Evolutionary conservation across 1,140 invertebrate genomes (phyloP).

Genomic region (Drosophila novamexicana): DNA sequence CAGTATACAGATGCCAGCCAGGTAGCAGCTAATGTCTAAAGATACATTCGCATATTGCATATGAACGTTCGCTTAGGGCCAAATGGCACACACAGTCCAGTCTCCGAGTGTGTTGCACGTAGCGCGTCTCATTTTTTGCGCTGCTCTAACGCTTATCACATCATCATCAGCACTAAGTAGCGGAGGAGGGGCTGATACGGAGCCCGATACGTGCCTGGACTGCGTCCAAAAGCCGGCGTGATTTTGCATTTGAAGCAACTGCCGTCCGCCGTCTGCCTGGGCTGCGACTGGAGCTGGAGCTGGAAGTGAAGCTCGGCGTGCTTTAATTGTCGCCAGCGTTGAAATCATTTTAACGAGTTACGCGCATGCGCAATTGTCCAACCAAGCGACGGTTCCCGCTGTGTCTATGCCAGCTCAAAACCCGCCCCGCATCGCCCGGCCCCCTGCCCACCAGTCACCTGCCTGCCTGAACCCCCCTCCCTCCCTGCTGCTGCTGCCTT

Average conservation of each 20-base stretch:
- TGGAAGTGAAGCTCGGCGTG: slow-evolving; percentile 25
- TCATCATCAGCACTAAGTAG: slow-evolving; percentile 7
- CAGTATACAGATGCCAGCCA: not conserved
- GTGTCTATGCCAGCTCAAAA: not conserved
- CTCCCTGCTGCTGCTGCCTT: slow-evolving; percentile 16
- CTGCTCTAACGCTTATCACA: slow-evolving; percentile 40
- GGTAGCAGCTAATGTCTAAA: slow-evolving; percentile 1
- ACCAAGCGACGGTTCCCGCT: slow-evolving; percentile 55
- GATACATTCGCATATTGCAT: slow-evolving; percentile 33
- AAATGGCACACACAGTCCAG: slow-evolving; percentile 48
- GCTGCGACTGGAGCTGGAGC: not conserved
- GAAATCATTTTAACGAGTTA: slow-evolving; percentile 72
- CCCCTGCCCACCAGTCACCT: not conserved
- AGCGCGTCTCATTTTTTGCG: slow-evolving; percentile 30
- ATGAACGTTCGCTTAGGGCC: slow-evolving; percentile 68
- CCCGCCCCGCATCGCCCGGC: not conserved
- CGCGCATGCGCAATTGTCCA: slow-evolving; percentile 80
- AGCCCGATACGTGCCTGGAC: slow-evolving; percentile 62
- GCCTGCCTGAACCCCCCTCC: not conserved
- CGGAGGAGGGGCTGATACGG: not conserved
- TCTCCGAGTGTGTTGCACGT: slow-evolving; percentile 20
- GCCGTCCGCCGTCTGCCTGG: not conserved
- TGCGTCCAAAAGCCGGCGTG: slow-evolving; percentile 37
- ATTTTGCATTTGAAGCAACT: slow-evolving; percentile 47
- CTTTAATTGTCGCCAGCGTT: slow-evolving; percentile 65